Conservation (phyloP, 2,113 vertebrate species). For the Podiceps cristatus region DNA sequence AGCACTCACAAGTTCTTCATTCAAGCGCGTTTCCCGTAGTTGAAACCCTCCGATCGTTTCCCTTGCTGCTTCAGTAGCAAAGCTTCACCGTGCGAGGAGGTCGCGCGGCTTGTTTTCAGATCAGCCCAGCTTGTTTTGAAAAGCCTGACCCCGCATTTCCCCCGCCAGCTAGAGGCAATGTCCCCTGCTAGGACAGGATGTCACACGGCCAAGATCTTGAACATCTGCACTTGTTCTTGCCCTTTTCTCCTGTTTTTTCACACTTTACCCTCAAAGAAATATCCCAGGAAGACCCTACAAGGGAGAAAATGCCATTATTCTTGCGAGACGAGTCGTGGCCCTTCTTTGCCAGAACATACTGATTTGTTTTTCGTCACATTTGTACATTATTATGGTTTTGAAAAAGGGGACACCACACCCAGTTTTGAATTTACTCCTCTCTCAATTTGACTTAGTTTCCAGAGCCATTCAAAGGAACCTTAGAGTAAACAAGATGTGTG, state of each 20-base stretch:
- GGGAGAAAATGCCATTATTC: not conserved
- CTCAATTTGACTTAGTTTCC: not conserved
- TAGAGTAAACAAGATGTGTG: not conserved
- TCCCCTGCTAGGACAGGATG: conserved; percentile 14
- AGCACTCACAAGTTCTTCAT: not conserved
- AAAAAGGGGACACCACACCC: not conserved
- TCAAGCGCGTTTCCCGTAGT: not conserved
- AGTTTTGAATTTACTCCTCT: not conserved
- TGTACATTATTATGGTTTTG: not conserved
- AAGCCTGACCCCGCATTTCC: conserved; percentile 14
- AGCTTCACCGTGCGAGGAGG: not conserved
- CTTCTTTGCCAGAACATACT: not conserved
- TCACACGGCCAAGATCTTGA: not conserved
- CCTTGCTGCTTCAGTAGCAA: not conserved
- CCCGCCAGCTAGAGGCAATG: not conserved
- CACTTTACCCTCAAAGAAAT: not conserved
- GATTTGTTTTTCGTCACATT: not conserved
- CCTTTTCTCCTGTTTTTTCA: not conserved
- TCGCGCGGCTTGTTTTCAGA: conserved; percentile 2
- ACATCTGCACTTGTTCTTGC: not conserved
- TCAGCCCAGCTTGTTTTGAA: conserved; percentile 28
- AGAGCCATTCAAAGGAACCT: not conserved
- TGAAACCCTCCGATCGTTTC: not conserved
- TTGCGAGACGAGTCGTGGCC: fast-evolving
- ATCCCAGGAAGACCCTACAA: not conserved